Conservation (phyloP, 2,797 vertebrate genomes). For the Acanthornis magna region DNA sequence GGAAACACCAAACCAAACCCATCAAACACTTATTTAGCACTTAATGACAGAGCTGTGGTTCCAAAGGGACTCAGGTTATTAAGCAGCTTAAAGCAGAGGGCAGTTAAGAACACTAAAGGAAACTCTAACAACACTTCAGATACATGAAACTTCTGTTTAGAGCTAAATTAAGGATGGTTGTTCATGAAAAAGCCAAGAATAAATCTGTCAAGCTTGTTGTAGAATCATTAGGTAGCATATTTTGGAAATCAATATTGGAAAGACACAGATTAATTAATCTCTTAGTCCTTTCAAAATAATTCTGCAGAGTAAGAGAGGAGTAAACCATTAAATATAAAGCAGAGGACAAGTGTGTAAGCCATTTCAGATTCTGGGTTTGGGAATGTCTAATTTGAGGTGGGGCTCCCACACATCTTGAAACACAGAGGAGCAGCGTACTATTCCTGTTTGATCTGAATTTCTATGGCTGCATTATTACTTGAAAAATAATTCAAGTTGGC, state of each 20-base stretch:
- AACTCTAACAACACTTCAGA: neutral
- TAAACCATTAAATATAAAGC: neutral
- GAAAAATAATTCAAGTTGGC: neutral
- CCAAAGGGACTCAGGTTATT: neutral
- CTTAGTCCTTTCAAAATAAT: neutral
- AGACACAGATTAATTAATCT: neutral
- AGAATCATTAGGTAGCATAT: neutral
- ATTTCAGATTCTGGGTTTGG: neutral
- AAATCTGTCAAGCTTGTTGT: neutral
- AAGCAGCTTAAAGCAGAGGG: neutral
- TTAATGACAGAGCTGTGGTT: neutral
- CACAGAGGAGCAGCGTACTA: neutral
- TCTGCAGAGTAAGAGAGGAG: neutral
- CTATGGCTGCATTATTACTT: neutral
- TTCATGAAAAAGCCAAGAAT: neutral
- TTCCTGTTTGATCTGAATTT: neutral
- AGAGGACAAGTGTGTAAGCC: neutral
- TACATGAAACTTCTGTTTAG: neutral
- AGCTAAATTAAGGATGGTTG: neutral
- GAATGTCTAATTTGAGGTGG: neutral
- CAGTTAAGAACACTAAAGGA: neutral
- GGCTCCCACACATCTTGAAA: neutral
- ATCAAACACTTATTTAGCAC: neutral
- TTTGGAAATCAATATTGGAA: neutral
- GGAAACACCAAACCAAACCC: neutral